Conservation (phyloP, 2,888 invertebrate species). For the Ganaspis brasiliensis region DNA sequence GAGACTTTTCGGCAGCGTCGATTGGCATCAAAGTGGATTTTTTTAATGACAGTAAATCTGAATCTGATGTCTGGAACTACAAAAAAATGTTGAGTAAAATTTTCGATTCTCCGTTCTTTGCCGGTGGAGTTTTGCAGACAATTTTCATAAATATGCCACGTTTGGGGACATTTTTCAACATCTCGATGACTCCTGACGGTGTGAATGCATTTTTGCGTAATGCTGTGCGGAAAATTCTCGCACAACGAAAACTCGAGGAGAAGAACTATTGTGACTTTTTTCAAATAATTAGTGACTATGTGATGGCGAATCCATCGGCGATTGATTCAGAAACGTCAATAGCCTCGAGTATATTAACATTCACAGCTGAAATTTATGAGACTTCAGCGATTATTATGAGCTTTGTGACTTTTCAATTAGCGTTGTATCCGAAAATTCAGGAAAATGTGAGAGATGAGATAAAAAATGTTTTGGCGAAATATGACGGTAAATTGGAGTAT, state of each 20-base stretch:
- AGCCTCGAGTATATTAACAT: constrained; percentile 78
- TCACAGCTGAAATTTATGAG: constrained; percentile 82
- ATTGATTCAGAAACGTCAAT: constrained; percentile 61
- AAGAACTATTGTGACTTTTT: constrained; percentile 80
- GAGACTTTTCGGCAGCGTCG: constrained; percentile 67
- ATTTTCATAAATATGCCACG: constrained; percentile 57
- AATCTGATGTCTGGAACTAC: constrained; percentile 3
- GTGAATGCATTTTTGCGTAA: constrained; percentile 66
- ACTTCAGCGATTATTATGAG: constrained; percentile 81
- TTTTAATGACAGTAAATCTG: constrained; percentile 58
- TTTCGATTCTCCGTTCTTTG: constrained; percentile 12
- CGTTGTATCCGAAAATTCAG: constrained; percentile 80
- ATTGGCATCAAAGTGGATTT: constrained; percentile 69
- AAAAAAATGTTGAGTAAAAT: constrained; percentile 46
- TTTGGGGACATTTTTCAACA: constrained; percentile 46
- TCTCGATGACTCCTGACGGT: constrained; percentile 56
- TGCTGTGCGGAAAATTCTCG: constrained; percentile 62
- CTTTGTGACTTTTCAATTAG: constrained; percentile 80
- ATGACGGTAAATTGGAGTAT: constrained; percentile 77
- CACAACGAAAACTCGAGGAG: constrained; percentile 57
- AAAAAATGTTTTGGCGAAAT: constrained; percentile 68
- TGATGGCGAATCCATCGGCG: constrained; percentile 51
- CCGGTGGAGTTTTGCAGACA: background rate
- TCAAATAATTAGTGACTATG: constrained; percentile 78
- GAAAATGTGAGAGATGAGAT: constrained; percentile 80